Percentiles rank a stretch among this genome's conserved stretches.
Evolutionary conservation across 2,888 invertebrate genomes (phyloP).

Genomic region (Apomyelois bistriatella): DNA sequence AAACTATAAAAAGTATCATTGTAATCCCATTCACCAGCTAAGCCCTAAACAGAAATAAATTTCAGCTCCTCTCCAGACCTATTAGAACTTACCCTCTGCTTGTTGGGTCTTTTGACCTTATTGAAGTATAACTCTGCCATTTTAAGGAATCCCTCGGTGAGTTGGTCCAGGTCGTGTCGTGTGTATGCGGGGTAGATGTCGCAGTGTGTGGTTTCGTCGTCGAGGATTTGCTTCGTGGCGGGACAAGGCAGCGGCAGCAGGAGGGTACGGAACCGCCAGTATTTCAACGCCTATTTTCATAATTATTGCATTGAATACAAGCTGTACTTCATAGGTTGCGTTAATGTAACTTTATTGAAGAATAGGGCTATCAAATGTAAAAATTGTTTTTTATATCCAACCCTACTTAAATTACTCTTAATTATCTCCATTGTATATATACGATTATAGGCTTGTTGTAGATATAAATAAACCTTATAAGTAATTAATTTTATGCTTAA

Average conservation of each 20-base stretch:
- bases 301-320: too few species aligned
- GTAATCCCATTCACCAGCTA: not conserved
- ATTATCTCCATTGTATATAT: too few species aligned
- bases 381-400: too few species aligned
- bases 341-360: too few species aligned
- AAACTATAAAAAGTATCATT: not conserved
- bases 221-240: conserved; percentile 88
- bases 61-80: not conserved
- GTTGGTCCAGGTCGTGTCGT: conserved; percentile 81
- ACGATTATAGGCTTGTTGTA: too few species aligned
- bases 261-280: conserved; percentile 95
- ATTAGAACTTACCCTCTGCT: conserved; percentile 86
- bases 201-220: conserved; percentile 85
- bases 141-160: conserved; percentile 86
- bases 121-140: conserved; percentile 93
- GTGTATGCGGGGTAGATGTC: conserved; percentile 90
- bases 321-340: too few species aligned
- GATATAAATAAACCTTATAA: too few species aligned
- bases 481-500: too few species aligned
- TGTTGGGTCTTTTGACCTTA: conserved; percentile 90
- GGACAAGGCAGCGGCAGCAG: conserved; percentile 90
- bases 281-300: conserved; percentile 85
- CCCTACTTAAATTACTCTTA: too few species aligned
- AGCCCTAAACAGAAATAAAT: not conserved
- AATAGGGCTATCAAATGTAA: too few species aligned